A percentile compares a stretch with the other conserved stretches of the same genome.
These are phyloP conservation scores for Manis javanica DNA, from an alignment of 2,797 vertebrate species.

Conservation along the genomic window DNA sequence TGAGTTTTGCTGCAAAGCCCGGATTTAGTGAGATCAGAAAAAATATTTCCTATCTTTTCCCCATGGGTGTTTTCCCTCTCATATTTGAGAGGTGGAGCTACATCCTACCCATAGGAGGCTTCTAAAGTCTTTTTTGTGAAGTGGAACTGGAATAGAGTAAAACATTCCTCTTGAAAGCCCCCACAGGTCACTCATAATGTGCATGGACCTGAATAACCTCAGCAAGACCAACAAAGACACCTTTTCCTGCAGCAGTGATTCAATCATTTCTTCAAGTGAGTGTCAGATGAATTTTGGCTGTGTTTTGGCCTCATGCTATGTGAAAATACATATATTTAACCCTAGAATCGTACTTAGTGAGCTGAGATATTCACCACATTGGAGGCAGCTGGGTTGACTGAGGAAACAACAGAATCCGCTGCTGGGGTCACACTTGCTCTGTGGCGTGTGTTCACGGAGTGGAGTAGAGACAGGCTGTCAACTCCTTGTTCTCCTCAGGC, in stretches of 20 bases:
- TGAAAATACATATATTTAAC: not conserved
- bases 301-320: not conserved
- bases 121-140: constrained; percentile 16
- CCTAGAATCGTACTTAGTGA: not conserved
- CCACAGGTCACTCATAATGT: not conserved
- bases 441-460: not conserved
- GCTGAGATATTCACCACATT: not conserved
- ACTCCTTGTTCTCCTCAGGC: not conserved
- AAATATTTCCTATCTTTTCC: not conserved
- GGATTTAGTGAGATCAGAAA: not conserved
- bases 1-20: constrained; percentile 19
- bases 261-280: not conserved
- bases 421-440: not conserved
- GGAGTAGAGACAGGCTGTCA: not conserved
- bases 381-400: not conserved
- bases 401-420: not conserved
- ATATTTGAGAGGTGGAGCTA: not conserved
- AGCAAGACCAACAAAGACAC: not conserved
- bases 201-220: not conserved
- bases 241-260: not conserved
- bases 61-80: not conserved
- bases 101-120: not conserved
- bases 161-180: not conserved
- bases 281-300: not conserved
- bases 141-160: not conserved